phyloP scores from a whole-genome alignment of 1,140 invertebrate species.

The Drosophila ogumai region DNA sequence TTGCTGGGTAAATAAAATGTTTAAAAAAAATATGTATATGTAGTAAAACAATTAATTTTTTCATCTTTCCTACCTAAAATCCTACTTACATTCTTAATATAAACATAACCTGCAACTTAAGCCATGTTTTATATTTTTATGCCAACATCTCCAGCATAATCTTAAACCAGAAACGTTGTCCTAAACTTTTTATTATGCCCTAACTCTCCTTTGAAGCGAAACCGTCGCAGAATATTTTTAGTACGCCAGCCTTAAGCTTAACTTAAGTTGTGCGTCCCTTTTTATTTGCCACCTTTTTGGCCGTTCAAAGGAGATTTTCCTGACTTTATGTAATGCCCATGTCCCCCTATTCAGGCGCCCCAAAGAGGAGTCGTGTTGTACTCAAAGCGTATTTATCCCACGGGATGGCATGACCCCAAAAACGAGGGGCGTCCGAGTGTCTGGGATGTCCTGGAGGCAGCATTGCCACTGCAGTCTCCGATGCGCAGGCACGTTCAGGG shows the following conservation, averaged over 20 bases:
- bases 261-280: conserved; percentile 25
- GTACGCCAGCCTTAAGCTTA: conserved; percentile 7
- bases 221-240: conserved; percentile 1
- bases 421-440: conserved; percentile 24
- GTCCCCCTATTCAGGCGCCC: conserved; percentile 1
- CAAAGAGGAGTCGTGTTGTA: conserved; percentile 25
- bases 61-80: not conserved
- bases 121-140: not conserved
- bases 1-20: no score
- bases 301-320: conserved; percentile 38
- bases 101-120: not conserved
- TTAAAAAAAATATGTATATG: no score
- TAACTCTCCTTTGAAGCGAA: not conserved
- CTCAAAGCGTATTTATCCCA: conserved; percentile 44
- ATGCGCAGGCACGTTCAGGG: conserved; percentile 59
- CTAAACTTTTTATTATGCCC: conserved; percentile 5
- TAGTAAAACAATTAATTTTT: not conserved
- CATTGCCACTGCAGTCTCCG: conserved; percentile 26
- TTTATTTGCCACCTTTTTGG: conserved; percentile 21
- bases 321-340: conserved; percentile 36
- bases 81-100: not conserved
- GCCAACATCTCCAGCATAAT: not conserved
- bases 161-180: not conserved
- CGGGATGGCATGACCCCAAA: conserved; percentile 42
- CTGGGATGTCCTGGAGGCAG: conserved; percentile 22